Conservation (phyloP, 2,113 vertebrate species). For the Podarcis raffonei region DNA sequence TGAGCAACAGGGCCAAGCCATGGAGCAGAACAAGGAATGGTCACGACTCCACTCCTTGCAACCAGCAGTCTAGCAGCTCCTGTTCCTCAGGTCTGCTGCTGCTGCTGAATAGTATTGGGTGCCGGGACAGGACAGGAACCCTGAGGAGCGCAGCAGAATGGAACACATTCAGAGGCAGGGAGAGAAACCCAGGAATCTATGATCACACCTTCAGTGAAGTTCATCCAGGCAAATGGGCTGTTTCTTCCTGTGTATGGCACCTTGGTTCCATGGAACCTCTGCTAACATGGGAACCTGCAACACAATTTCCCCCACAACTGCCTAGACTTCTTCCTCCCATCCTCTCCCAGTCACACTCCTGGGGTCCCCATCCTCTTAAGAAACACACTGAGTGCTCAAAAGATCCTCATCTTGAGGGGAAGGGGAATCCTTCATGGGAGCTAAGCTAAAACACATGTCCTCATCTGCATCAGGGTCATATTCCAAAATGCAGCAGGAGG, state of each 20-base stretch:
- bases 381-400: neutral
- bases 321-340: neutral
- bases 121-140: neutral
- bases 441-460: neutral
- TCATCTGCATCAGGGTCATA: neutral
- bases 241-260: neutral
- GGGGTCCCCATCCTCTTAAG: neutral
- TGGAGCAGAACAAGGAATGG: neutral
- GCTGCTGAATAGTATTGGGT: neutral
- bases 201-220: neutral
- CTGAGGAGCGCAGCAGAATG: constrained; percentile 2
- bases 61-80: neutral
- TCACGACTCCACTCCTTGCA: neutral
- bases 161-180: neutral
- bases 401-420: neutral
- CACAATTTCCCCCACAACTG: neutral
- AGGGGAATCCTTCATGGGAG: neutral
- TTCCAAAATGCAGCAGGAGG: neutral
- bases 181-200: neutral
- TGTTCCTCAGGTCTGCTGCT: constrained; percentile 20
- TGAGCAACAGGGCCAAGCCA: neutral
- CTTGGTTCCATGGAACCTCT: neutral
- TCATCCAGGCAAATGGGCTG: neutral
- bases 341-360: neutral
- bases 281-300: neutral